These are phyloP conservation scores for Pomacea canaliculata DNA, from an alignment of 2,888 invertebrate species.

Conservation along the genomic window DNA sequence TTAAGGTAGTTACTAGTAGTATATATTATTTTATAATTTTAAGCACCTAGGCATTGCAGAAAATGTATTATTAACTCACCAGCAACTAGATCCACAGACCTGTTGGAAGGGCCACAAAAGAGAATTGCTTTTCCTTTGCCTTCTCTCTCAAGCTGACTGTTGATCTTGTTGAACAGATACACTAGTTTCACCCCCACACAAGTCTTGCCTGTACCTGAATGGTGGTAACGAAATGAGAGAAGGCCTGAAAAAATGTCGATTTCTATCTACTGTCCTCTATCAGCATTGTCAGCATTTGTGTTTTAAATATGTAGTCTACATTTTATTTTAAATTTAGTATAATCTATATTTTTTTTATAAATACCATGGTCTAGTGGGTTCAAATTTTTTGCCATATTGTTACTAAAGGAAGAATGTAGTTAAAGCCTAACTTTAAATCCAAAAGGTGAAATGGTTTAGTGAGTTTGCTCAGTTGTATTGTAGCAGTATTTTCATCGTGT, in stretches of 20 bases:
- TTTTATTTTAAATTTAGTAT: too few relatives aligned
- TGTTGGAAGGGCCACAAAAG: constrained; percentile 66
- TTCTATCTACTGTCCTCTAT: too few relatives aligned
- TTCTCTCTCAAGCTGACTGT: constrained; percentile 33
- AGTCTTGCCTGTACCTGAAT: constrained; percentile 63
- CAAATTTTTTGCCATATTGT: too few relatives aligned
- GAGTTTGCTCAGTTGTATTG: background rate
- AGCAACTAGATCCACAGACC: constrained; percentile 62
- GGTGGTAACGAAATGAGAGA: background rate
- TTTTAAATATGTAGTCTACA: too few relatives aligned
- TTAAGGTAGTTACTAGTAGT: too few relatives aligned
- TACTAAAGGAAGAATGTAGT: too few relatives aligned
- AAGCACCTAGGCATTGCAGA: too few relatives aligned
- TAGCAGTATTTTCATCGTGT: background rate
- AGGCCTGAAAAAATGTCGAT: background rate
- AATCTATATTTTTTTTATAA: background rate
- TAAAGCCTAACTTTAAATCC: too few relatives aligned
- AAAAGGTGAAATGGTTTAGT: too few relatives aligned
- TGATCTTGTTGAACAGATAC: constrained; percentile 47
- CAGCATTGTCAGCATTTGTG: too few relatives aligned
- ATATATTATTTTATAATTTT: too few relatives aligned
- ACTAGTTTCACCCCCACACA: constrained; percentile 56
- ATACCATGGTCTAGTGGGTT: background rate
- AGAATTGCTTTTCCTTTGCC: constrained; percentile 49
- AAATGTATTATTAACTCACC: constrained; percentile 44